Conservation (phyloP, 2,113 vertebrate genomes). For the Panthera leo region DNA sequence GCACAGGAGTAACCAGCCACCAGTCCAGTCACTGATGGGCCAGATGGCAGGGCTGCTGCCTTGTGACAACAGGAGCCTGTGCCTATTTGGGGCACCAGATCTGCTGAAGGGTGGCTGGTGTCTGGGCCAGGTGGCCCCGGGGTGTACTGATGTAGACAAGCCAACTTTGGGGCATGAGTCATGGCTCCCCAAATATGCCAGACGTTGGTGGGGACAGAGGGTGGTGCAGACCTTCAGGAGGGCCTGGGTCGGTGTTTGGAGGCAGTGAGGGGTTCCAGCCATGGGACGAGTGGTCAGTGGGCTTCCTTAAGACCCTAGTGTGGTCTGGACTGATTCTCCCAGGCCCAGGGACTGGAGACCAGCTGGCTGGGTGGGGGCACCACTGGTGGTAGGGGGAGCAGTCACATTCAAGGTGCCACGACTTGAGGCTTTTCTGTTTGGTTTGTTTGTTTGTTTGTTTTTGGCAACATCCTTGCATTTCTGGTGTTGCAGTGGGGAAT, state of each 20-base stretch:
- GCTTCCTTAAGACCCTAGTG: neutral
- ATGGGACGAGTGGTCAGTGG: neutral
- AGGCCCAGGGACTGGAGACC: neutral
- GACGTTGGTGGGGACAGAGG: neutral
- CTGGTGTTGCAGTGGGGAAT: accelerated
- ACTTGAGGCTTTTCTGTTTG: neutral
- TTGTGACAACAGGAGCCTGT: accelerated
- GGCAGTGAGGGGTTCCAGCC: neutral
- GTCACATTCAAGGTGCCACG: accelerated
- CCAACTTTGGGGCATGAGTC: neutral
- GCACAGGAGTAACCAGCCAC: no score
- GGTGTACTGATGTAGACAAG: neutral
- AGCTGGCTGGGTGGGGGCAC: neutral
- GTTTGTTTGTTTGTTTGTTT: neutral
- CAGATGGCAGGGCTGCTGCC: neutral
- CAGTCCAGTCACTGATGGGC: neutral
- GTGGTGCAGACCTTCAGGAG: neutral
- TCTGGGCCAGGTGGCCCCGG: neutral
- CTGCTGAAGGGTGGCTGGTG: accelerated
- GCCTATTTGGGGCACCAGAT: no score
- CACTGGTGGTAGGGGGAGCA: neutral
- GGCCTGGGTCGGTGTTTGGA: neutral
- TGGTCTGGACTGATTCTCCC: neutral
- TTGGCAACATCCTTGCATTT: neutral
- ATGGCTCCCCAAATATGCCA: accelerated